phyloP scores from a whole-genome alignment of 1,140 invertebrate genomes.

The Rhagoletis zephyria region DNA sequence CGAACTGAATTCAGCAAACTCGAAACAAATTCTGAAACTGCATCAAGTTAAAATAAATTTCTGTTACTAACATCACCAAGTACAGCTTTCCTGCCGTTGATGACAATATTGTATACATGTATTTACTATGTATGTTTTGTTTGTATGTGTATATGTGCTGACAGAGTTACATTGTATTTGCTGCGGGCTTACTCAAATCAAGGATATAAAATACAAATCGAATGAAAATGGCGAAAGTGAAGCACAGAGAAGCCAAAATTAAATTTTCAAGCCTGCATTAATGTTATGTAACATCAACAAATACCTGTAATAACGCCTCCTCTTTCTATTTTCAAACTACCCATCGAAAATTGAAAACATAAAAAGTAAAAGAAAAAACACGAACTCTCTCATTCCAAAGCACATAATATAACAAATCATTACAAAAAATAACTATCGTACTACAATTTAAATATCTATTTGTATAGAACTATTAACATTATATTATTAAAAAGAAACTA shows the following conservation, averaged over 20 bases:
- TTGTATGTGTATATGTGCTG: no score
- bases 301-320: neutral
- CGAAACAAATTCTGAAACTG: no score
- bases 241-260: neutral
- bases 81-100: no score
- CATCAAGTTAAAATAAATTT: no score
- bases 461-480: conserved; percentile 47
- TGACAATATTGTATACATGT: no score
- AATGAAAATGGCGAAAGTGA: neutral
- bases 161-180: no score
- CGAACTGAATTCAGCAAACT: no score
- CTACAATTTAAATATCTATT: conserved; percentile 40
- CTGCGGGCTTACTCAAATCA: no score
- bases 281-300: neutral
- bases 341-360: neutral
- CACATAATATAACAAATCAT: neutral
- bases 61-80: no score
- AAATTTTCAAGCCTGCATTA: neutral
- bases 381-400: neutral
- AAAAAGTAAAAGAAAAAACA: neutral
- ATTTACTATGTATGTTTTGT: no score
- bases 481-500: conserved; percentile 35
- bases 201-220: neutral
- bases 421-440: neutral
- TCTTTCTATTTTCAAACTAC: neutral